Base-by-base conservation (phyloP, 37 sponge, comb jelly and placozoan genomes). In the Beroe ovata region DNA sequence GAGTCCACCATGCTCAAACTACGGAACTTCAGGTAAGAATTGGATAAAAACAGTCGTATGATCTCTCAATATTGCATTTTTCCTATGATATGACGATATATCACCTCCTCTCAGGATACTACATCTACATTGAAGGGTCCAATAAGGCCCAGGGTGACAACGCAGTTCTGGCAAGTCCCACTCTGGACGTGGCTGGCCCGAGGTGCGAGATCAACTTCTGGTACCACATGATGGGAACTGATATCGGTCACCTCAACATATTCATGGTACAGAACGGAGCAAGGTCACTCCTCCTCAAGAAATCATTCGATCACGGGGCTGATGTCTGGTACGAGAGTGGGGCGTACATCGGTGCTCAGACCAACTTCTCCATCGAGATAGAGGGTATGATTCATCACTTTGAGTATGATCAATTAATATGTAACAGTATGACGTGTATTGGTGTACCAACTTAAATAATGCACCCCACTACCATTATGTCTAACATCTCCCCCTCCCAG, bases 271-370 rank as follows among this genome's bases (percentile, higher is more conserved):
- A 30, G 36, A 77, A 39, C 47, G 26, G 28, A 4, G 84, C 33
- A 21, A 39, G 33, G 54, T 42, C 41, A 0, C 47, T 77, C 4
- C 84, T 77, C 22, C 1, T 77, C 28, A 77, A 39, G 54, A 77
- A 77, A 25, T 42, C 54, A 4, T 77, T 77, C 47, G 28, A 77
- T 54, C 84, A 77, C 22, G 84, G 84, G 4, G 84, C 84, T 40
- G 84, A 77, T 77, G 54, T 77, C 2, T 77, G 84, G 84, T 77
- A 32, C n/a, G 84, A 77, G 54, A 77, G 54, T 4, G 84, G 84
- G 26, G 84, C 84, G 0, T 77, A 32, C 38, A 77, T 77, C 47
- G 84, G 84, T 1, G 84, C 84, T 42, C 84, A 77, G 84, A 77
- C 41, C 8, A 40, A 38, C 84, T 77, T 77, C 84, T 77, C 84